Evolutionary conservation across 2,888 invertebrate genomes (phyloP), one percentile per base, ranked within the genome.

Genomic region (Phalangium opilio): DNA sequence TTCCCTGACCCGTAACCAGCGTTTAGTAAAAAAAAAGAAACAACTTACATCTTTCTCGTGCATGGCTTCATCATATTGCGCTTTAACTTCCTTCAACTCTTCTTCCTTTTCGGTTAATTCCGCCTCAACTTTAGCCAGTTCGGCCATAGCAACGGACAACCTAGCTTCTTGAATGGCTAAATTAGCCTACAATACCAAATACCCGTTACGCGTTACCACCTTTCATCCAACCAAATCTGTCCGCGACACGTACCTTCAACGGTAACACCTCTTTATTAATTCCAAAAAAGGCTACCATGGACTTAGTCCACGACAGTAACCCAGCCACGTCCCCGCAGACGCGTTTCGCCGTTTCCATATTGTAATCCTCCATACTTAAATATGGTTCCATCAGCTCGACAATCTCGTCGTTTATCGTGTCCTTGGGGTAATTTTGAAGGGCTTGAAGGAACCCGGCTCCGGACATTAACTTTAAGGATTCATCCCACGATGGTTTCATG

Each of bases 281-380:
- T 54, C 84, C 83, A 61, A 86, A 91, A 63, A 95, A 95, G 67
- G 89, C 87, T 1, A 82, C 79, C 90, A 90, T 90, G 1, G 90
- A 89, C 67, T 87, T 86, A 0, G 93, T 93, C 95, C 95, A 95
- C 0, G 90, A 89, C 2, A 89, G 68, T 11, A 95, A 70, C 2
- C 95, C 95, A 12, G 95, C 91, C 0, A 95, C 93, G 63, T 95
- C 93, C 45, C 93, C 93, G 63, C 93, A 95, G 3, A 93, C 93
- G 54, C 91, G 74, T 63, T 87, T 82, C 0, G 95, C 95, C 46
- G 83, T 90, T 61, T 95, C 93, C 83, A 93, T 85, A 63, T 86
- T 89, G 65, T 93, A 95, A 66, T 95, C 93, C 60, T 91, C 91
- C 87, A 89, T 87, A 64, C 81, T 79, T 59, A 90, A 86, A 66